phyloP scores from a whole-genome alignment of 2,888 invertebrate species.

The Sicus ferrugineus region DNA sequence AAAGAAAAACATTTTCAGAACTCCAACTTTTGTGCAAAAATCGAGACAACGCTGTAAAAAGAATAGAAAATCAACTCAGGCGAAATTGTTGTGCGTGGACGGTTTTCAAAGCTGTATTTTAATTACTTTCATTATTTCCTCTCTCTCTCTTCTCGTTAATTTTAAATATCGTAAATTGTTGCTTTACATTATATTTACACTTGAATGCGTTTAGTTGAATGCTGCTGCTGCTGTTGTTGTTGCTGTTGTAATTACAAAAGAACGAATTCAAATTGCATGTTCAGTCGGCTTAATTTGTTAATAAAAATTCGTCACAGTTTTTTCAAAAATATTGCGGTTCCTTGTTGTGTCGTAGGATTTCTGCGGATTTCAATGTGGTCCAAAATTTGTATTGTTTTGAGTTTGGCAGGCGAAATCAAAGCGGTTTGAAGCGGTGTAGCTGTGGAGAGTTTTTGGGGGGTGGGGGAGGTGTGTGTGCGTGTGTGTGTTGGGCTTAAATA shows the following conservation, averaged over 20 bases:
- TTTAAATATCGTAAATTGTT: neutral
- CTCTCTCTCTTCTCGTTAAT: neutral
- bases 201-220: constrained; percentile 35
- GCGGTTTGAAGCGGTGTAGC: neutral
- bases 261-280: constrained; percentile 25
- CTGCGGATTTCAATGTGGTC: constrained; percentile 25
- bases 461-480: neutral
- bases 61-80: neutral
- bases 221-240: constrained; percentile 25
- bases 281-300: constrained; percentile 29
- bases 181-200: constrained; percentile 27
- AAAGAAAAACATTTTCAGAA: constrained; percentile 19
- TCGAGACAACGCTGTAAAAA: neutral
- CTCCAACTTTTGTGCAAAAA: constrained; percentile 26
- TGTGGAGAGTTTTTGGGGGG: too few species aligned
- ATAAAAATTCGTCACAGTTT: constrained; percentile 21
- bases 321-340: neutral
- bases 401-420: neutral
- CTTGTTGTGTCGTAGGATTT: constrained; percentile 8
- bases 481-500: neutral
- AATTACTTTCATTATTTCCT: neutral
- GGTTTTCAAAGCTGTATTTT: constrained; percentile 29
- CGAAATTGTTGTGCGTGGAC: constrained; percentile 28
- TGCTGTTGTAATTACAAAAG: constrained; percentile 12
- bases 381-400: constrained; percentile 20